phyloP scores from a whole-genome alignment of 2,113 vertebrate species.

The Pluvialis apricaria region DNA sequence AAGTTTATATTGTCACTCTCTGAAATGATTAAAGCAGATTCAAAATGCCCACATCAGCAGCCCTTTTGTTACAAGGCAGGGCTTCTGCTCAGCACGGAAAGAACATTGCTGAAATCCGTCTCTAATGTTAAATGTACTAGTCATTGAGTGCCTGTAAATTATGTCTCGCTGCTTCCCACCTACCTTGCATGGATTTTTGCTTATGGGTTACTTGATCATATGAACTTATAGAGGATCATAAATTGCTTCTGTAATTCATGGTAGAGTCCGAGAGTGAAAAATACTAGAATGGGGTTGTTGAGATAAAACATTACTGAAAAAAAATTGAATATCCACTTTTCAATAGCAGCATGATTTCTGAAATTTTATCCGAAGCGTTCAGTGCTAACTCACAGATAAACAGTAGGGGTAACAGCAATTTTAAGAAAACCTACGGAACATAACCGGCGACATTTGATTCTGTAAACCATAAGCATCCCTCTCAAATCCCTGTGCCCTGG shows the following conservation, averaged over 20 bases:
- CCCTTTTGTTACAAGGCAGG: not conserved
- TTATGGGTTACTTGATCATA: constrained; percentile 31
- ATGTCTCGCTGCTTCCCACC: not conserved
- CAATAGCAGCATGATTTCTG: not conserved
- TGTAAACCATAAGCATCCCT: not conserved
- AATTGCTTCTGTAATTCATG: constrained; percentile 9
- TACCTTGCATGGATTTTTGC: constrained; percentile 36
- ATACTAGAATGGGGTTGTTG: not conserved
- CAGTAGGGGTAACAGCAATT: not conserved
- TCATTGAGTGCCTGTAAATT: not conserved
- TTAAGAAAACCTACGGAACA: not conserved
- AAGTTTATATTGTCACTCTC: not conserved
- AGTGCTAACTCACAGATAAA: not conserved
- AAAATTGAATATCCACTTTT: not conserved
- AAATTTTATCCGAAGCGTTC: not conserved
- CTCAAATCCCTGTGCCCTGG: not conserved
- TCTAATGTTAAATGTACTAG: not conserved
- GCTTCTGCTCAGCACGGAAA: not conserved
- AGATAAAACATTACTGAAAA: not conserved
- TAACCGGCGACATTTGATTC: not conserved
- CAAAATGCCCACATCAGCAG: not conserved
- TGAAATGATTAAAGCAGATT: not conserved
- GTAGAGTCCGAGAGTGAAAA: not conserved
- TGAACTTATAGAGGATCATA: constrained; percentile 5
- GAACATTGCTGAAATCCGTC: constrained; percentile 1